Percentiles rank a stretch among this genome's conserved stretches.
Conservation (phyloP, 2,113 vertebrate genomes). For the Artemisiospiza belli region DNA sequence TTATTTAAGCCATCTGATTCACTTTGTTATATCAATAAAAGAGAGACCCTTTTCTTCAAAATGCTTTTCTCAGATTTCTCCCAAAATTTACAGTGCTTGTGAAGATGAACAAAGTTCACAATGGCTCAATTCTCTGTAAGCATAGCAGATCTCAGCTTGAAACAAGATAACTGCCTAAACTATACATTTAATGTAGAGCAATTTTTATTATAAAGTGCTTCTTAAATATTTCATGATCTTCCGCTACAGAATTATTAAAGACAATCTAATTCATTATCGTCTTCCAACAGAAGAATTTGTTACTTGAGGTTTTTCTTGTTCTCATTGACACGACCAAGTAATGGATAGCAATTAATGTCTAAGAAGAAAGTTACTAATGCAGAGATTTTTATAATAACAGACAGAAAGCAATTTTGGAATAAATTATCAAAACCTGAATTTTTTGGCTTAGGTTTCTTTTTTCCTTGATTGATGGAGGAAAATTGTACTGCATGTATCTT, state of each 20-base stretch:
- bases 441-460: background rate
- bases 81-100: background rate
- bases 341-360: background rate
- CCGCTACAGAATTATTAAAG: background rate
- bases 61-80: background rate
- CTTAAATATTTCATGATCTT: background rate
- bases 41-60: background rate
- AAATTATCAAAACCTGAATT: background rate
- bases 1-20: background rate
- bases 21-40: constrained; percentile 44
- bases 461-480: background rate
- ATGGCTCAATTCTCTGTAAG: background rate
- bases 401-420: background rate
- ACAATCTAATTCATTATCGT: background rate
- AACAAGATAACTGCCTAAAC: background rate
- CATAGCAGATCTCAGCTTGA: background rate
- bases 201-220: background rate
- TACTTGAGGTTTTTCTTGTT: background rate
- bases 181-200: background rate
- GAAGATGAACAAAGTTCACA: background rate
- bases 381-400: background rate
- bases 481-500: background rate
- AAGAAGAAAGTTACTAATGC: background rate
- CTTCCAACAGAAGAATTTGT: background rate
- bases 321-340: background rate